Evolutionary conservation across 2,113 vertebrate species (phyloP).

Genomic region (Poicephalus meyeri): DNA sequence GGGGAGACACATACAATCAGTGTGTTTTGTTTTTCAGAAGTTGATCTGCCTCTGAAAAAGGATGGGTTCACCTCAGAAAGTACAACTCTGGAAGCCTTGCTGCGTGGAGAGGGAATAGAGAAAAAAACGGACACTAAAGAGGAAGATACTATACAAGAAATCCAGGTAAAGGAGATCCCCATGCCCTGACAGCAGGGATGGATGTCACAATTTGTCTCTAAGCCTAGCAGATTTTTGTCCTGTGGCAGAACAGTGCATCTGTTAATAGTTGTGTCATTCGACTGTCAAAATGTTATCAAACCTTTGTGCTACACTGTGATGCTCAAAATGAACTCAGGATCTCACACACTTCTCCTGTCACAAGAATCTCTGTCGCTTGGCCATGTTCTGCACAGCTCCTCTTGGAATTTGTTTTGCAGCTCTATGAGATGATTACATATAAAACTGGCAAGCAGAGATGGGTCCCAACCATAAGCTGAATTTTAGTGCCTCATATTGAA

Average conservation of each 20-base stretch:
- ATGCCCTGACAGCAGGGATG: background rate
- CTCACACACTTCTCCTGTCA: background rate
- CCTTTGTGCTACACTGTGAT: background rate
- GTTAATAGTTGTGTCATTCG: background rate
- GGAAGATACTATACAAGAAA: slow-evolving; percentile 91
- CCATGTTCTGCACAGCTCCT: background rate
- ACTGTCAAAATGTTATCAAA: slow-evolving; percentile 25
- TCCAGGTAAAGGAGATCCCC: slow-evolving; percentile 81
- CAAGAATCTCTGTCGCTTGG: background rate
- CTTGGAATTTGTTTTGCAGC: background rate
- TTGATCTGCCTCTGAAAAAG: slow-evolving; percentile 82
- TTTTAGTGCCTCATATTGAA: background rate
- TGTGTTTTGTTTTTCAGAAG: slow-evolving; percentile 74
- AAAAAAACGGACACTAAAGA: slow-evolving; percentile 88
- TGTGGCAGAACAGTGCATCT: background rate
- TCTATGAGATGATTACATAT: background rate
- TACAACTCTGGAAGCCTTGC: slow-evolving; percentile 92
- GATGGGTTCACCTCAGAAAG: slow-evolving; percentile 87
- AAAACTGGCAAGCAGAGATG: background rate
- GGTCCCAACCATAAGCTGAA: background rate
- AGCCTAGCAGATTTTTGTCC: background rate
- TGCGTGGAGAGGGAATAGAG: slow-evolving; percentile 90
- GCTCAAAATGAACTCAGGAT: background rate
- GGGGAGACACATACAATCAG: background rate
- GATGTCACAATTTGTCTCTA: background rate